A percentile compares a stretch with the other conserved stretches of the same genome.
phyloP scores from a whole-genome alignment of 2,113 vertebrate species.

The Rhodinocichla rosea region DNA sequence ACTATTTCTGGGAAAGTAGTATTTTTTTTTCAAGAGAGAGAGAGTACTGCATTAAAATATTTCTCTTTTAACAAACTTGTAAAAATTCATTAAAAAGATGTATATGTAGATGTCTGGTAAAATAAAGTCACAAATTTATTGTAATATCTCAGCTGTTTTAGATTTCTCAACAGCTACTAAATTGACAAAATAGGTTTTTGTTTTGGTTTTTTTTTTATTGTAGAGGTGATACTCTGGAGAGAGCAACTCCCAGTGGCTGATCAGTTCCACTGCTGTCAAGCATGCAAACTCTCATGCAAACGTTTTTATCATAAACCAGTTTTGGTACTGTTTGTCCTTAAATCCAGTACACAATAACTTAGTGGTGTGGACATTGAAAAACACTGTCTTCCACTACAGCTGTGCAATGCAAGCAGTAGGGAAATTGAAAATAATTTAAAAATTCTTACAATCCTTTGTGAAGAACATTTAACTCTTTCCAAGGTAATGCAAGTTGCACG shows the following conservation, averaged over 20 bases:
- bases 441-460: not conserved
- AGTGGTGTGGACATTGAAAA: not conserved
- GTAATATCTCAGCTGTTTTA: not conserved
- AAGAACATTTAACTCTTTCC: not conserved
- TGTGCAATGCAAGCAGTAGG: not conserved
- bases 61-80: not conserved
- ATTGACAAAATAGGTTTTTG: not conserved
- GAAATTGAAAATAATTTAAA: not conserved
- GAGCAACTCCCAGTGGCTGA: not conserved
- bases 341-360: not conserved
- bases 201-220: not conserved
- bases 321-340: not conserved
- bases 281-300: not conserved
- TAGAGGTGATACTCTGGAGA: not conserved
- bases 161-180: not conserved
- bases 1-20: not conserved
- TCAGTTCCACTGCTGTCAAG: not conserved
- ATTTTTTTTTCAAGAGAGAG: not conserved
- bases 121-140: not conserved
- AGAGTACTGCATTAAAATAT: not conserved
- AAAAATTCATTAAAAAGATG: not conserved
- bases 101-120: not conserved
- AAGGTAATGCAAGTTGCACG: not conserved
- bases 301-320: not conserved
- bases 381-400: not conserved